Evolutionary conservation across 2,113 vertebrate genomes (phyloP), one percentile per base, ranked within the genome.

Genomic region (Vombatus ursinus): DNA sequence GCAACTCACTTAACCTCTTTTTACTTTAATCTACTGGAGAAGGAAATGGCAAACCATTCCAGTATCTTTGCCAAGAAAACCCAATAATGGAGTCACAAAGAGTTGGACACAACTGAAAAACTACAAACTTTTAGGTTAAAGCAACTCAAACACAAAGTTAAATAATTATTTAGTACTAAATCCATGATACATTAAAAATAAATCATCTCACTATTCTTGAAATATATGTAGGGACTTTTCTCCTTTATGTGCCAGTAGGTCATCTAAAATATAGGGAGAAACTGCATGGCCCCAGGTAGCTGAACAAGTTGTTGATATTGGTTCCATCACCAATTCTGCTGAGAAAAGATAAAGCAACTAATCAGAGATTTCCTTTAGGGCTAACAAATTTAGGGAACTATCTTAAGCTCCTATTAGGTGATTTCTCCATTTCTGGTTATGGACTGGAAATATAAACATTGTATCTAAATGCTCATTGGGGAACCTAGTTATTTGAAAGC

Each of bases 401-500:
- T 28, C 91, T 26, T 52, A 52, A 94, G 48, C 5, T 24, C 84
- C 19, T 14, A 37, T 25, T 50, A 95, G 90, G 53, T 94, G 92
- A 96, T 12, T 94, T 92, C 92, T 1, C 3, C 8, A 92, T 90
- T 94, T 48, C 26, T 19, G 90, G 6, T 77, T 5, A 48, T 84
- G 37, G 4, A 57, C 91, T 91, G 24, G 47, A 89, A 96, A 95
- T 94, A 52, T 47, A 90, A 93, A 92, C 48, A 50, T 0, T 49
- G 91, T 77, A 53, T 48, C 51, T 0, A 93, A 91, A 96, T 2
- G 19, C 57, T 90, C 25, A 16, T 92, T 94, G 91, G 54, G 28
- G 91, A 31, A 47, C 9, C n/a, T 61, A 96, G 2, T 89, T 91
- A 89, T 77, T 90, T 90, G 92, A 37, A 89, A 77, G 37, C 93